Base-by-base conservation (phyloP, 2,888 invertebrate species). In the Cactoblastis cactorum region DNA sequence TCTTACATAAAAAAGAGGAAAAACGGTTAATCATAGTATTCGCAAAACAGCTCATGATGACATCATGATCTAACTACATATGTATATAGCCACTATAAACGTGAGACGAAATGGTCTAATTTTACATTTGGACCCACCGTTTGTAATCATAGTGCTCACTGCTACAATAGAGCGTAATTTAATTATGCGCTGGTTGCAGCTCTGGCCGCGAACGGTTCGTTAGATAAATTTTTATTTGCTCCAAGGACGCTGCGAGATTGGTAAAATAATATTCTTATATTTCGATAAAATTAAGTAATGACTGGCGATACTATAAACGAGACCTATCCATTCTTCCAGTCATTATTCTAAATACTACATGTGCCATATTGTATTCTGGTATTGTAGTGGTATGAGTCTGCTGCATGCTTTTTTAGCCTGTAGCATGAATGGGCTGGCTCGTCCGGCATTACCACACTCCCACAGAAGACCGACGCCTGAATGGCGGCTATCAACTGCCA, bases 101-200 rank as follows among this genome's bases (percentile, higher is more conserved):
- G 37, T 17, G 17, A 14, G 14, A 12, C 17, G 12, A 17, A 38
- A 38, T 11, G 15, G 38, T 38, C 38, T 38, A 18, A 38, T 18
- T 38, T 38, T 14, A 24, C 41, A 24, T 12, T 18, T 12, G 14
- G 14, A 24, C 22, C 35, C 34, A 34, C 15, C 14, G n/a, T n/a
- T n/a, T n/a, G n/a, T n/a, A n/a, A n/a, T n/a, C n/a, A n/a, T 37
- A 48, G 37, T 35, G 34, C 34, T n/a, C 14, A 14, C 24, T 28
- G 6, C 24, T 48, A 24, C 24, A 38, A 28, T 48, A 22, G 34
- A 37, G 37, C 37, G 37, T 37, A 48, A 48, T 48, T 28, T 14
- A 24, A 48, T 48, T 48, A 37, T 6, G 14, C 19, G 35, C 12
- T 19, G 46, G 37, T 35, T 35, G 46, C 22, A n/a, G 14, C 22